Percentiles rank a stretch among this genome's conserved stretches.
These are phyloP conservation scores for Ecliptopera silaceata DNA, from an alignment of 2,888 invertebrate species.

Conservation along the genomic window DNA sequence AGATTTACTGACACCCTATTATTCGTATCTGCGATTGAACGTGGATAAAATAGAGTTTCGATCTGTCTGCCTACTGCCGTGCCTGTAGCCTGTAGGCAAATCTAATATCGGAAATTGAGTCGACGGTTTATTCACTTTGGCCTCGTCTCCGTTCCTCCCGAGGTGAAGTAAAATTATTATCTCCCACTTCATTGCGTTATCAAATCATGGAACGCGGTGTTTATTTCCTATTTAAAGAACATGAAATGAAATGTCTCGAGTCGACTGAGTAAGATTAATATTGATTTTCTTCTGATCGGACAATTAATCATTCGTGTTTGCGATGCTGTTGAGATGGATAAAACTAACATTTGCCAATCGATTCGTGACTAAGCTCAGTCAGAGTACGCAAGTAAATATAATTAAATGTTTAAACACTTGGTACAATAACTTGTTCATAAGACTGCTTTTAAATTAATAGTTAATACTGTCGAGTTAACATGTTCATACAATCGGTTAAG, in stretches of 20 bases:
- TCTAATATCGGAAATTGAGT: conserved; percentile 77
- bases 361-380: conserved; percentile 17
- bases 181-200: conserved; percentile 54
- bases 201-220: conserved; percentile 40
- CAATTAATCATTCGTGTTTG: conserved; percentile 12
- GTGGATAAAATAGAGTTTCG: conserved; percentile 47
- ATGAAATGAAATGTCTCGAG: conserved; percentile 28
- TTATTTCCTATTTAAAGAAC: conserved; percentile 25
- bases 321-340: background rate
- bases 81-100: conserved; percentile 61
- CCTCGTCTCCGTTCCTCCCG: conserved; percentile 55
- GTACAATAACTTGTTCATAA: background rate
- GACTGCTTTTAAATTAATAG: conserved; percentile 12
- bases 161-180: conserved; percentile 66
- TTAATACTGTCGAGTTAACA: conserved; percentile 41
- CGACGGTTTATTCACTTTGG: conserved; percentile 66
- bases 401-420: background rate
- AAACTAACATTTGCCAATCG: conserved; percentile 1
- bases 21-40: conserved; percentile 27
- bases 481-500: conserved; percentile 43
- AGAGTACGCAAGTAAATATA: conserved; percentile 2
- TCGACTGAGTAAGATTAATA: conserved; percentile 36
- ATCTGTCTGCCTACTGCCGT: conserved; percentile 44
- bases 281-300: conserved; percentile 8
- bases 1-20: conserved; percentile 11